A percentile compares a stretch with the other conserved stretches of the same genome.
Evolutionary conservation across 2,113 vertebrate genomes (phyloP).

Genomic region (Pampusana beccarii): DNA sequence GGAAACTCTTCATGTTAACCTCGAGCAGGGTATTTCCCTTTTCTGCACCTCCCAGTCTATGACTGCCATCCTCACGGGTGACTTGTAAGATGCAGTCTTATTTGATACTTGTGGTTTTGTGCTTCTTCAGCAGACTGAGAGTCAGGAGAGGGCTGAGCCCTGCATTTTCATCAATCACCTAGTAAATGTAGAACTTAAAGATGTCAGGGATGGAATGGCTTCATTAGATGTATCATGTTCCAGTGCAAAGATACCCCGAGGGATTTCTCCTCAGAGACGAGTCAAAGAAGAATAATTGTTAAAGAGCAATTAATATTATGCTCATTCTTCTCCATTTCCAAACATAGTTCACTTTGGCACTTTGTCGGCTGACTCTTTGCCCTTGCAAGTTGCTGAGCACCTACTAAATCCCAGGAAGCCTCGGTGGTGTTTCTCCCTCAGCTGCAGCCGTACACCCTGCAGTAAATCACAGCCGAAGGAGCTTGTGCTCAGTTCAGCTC

Average conservation of each 20-base stretch:
- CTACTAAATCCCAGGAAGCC: not conserved
- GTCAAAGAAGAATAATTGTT: not conserved
- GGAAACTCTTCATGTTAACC: not conserved
- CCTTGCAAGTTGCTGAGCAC: not conserved
- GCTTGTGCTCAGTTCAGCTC: too few relatives aligned
- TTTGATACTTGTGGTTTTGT: accelerated
- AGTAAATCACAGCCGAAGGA: not conserved
- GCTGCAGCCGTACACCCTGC: accelerated
- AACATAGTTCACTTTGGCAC: not conserved
- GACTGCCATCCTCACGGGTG: not conserved
- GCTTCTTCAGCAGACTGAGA: not conserved
- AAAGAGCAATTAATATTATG: not conserved
- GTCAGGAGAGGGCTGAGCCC: not conserved
- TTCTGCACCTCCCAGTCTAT: not conserved
- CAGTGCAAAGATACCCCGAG: not conserved
- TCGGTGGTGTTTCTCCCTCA: too few relatives aligned
- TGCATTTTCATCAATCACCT: not conserved
- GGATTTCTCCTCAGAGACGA: not conserved
- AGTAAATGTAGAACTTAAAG: not conserved
- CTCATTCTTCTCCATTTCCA: not conserved
- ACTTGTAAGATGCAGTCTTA: not conserved
- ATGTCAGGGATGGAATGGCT: not conserved
- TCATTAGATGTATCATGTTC: not conserved
- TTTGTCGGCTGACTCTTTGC: not conserved
- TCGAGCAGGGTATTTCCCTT: not conserved